phyloP scores from a whole-genome alignment of 2,797 vertebrate species.

The Rhabdomys pumilio region DNA sequence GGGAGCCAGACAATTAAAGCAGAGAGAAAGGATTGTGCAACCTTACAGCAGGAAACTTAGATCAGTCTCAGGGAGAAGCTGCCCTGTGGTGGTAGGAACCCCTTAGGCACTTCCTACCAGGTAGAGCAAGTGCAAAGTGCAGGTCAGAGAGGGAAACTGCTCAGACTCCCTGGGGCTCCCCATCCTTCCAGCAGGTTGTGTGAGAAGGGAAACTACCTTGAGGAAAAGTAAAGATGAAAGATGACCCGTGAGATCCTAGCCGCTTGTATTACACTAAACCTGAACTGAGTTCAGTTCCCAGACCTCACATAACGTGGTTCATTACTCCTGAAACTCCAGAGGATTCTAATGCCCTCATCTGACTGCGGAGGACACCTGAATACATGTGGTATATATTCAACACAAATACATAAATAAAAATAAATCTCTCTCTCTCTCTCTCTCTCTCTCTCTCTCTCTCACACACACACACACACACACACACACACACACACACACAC shows the following conservation, averaged over 20 bases:
- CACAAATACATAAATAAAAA: background rate
- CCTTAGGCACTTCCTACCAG: conserved; percentile 1
- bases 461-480: no score
- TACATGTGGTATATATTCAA: background rate
- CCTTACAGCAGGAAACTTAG: background rate
- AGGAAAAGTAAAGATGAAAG: background rate
- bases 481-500: background rate
- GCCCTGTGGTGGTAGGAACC: background rate
- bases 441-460: no score
- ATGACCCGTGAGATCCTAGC: background rate
- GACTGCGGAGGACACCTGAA: background rate
- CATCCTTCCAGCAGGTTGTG: no score
- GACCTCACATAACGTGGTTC: background rate
- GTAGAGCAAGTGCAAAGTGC: background rate
- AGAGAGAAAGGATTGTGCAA: background rate
- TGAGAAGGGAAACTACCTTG: background rate
- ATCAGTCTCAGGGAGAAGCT: background rate
- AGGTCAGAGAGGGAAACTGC: background rate
- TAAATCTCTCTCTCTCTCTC: no score
- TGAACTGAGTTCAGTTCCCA: background rate
- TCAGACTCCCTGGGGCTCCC: no score
- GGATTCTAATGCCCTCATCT: background rate
- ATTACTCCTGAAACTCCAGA: background rate
- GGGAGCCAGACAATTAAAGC: conserved; percentile 46
- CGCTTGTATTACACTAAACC: background rate